Percentiles rank a stretch among this genome's conserved stretches.
phyloP scores from a whole-genome alignment of 1,140 invertebrate species.

The Ylistrum balloti region DNA sequence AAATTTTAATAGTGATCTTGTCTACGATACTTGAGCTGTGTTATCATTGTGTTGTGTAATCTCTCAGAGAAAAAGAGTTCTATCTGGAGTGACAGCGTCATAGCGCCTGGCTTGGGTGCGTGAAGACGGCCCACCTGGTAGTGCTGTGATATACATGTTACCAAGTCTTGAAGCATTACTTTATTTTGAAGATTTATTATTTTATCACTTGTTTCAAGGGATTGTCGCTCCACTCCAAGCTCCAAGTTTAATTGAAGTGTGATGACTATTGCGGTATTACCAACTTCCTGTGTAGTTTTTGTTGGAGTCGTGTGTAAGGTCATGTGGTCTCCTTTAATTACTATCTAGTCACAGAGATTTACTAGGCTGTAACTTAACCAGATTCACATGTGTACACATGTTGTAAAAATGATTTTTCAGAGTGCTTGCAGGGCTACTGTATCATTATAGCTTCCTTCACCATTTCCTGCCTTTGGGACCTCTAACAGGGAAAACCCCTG shows the following conservation, averaged over 20 bases:
- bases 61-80: conserved; percentile 16
- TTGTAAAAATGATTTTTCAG: not conserved
- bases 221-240: not conserved
- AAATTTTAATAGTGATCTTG: conserved; percentile 22
- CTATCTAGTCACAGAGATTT: conserved; percentile 6
- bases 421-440: not conserved
- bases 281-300: not conserved
- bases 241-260: conserved; percentile 2
- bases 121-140: conserved; percentile 30
- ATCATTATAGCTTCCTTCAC: not conserved
- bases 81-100: not conserved
- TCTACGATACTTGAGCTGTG: conserved; percentile 3
- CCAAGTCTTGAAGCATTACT: not conserved
- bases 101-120: not conserved
- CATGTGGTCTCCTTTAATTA: not conserved
- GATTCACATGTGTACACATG: conserved; percentile 10
- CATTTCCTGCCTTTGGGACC: not conserved
- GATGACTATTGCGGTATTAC: not conserved
- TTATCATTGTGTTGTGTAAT: conserved; percentile 40
- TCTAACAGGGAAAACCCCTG: not conserved
- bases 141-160: not conserved
- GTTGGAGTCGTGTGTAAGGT: not conserved
- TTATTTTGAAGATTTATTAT: conserved; percentile 26
- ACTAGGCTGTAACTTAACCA: not conserved
- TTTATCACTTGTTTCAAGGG: not conserved